Base-by-base conservation (phyloP, 1,140 invertebrate species). In the Caenorhabditis remanei region DNA sequence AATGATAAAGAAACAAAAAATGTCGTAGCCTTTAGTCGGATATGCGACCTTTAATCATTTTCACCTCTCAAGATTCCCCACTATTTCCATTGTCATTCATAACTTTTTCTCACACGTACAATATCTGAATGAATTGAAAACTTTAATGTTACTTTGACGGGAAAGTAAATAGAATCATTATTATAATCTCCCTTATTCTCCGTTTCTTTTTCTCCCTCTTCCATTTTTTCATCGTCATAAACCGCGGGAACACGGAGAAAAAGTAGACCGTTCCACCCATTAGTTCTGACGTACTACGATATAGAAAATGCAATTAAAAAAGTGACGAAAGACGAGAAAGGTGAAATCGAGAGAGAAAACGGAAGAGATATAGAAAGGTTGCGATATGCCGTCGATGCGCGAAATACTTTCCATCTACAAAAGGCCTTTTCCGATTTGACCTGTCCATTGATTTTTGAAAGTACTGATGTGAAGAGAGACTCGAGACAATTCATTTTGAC, bases 221-320 rank as follows among this genome's bases (percentile, higher is more conserved):
- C n/a, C 24, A 14, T 79, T 41, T 11, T 50, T 24, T n/a, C 24
- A 32, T 71, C 16, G 53, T 79, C 71, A 46, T 79, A 79, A 79
- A 50, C 71, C 71, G 46, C 19, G 71, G n/a, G 46, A 79, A 46
- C 65, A 32, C 32, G 32, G 32, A 32, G 43, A 24, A n/a, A 71
- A 46, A 19, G 43, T 46, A 46, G 11, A 43, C 65, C 65, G 65
- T 71, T 71, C 65, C 24, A 19, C n/a, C 19, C 32, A 46, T 71
- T 21, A 71, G 65, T 46, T 71, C 65, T 71, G 65, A 71, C 65
- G 65, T 71, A 71, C 65, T 71, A 48, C 65, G 43, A 16, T 53
- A 46, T 8, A 4, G 40, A 65, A 65, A 65, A 13, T 43, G 43
- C 40, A 71, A 71, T 40, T 32, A 63, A 63, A 63, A 63, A 63